Evolutionary conservation across 2,888 invertebrate species (phyloP), one percentile per base, ranked within the genome.

Genomic region (Eristalinus sepulchralis): DNA sequence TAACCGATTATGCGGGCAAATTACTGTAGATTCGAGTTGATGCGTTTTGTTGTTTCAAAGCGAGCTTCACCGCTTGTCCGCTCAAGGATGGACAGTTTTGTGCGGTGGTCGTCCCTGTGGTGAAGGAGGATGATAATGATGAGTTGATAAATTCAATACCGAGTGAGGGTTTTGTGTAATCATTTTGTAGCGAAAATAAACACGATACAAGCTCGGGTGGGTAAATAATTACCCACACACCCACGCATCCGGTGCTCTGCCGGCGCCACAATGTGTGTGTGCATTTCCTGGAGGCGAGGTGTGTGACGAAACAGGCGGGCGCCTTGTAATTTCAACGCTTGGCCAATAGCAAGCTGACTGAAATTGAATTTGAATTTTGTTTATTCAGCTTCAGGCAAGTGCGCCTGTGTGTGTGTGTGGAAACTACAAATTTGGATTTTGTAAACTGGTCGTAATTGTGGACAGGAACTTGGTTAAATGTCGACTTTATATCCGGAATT

Each of bases 341-440:
- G 17, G 8, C 47, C n/a, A 47, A 47, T 47, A 17, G 47, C 47
- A 64, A 47, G 55, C 57, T 78, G 70, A 78, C 70, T 70, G 70
- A 71, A 77, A 77, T 68, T 68, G 47, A 53, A 62, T 68, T 57
- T 67, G 10, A n/a, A 10, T 57, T 57, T 75, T 27, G 31, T 13
- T 31, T 63, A 34, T 73, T 64, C n/a, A 55, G 63, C 33, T 63
- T 17, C 9, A n/a, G 13, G 34, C 27, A 1, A 8, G 57, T 5
- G 39, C 27, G 5, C 5, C 2, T 27, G 27, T 27, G 27, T 27
- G 27, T 27, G 27, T 27, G 27, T 34, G 10, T 17, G 17, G n/a
- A 1, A 17, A 8, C 8, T 47, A 17, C 27, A 27, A 27, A 27
- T 47, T 1, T 47, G 47, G 47, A 47, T n/a, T 47, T 47, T 47